These are phyloP conservation scores for Nomada fucata DNA, from an alignment of 2,888 invertebrate species.

Conservation along the genomic window DNA sequence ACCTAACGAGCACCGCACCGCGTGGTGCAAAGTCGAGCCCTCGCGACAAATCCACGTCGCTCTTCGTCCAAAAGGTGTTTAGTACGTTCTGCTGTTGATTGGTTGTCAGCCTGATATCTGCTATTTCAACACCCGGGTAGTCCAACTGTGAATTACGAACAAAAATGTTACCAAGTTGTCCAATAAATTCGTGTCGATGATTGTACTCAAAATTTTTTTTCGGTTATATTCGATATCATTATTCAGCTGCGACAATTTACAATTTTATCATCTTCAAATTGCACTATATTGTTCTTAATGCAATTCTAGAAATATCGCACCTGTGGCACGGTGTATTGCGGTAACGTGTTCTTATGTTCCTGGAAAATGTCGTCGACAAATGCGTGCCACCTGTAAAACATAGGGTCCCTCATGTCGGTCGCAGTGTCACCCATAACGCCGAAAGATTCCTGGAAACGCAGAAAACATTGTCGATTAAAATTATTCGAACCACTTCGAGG, in stretches of 20 bases:
- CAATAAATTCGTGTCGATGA: no score
- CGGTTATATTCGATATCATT: not conserved
- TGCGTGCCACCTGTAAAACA: conserved; percentile 94
- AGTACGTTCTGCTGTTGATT: conserved; percentile 86
- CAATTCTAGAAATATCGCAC: conserved; percentile 80
- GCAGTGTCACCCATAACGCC: conserved; percentile 93
- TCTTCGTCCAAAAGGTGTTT: conserved; percentile 92
- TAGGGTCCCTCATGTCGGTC: conserved; percentile 94
- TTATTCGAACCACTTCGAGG: no score
- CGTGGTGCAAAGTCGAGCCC: conserved; percentile 93
- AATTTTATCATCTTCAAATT: not conserved
- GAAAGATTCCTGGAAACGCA: conserved; percentile 88
- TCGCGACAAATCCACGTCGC: conserved; percentile 90
- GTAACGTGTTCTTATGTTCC: conserved; percentile 89
- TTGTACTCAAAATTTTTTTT: not conserved
- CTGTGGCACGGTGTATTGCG: conserved; percentile 87
- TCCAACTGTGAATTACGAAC: conserved; percentile 85
- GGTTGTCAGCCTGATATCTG: conserved; percentile 85
- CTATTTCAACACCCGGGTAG: conserved; percentile 88
- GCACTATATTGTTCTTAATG: not conserved
- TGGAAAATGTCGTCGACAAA: conserved; percentile 92
- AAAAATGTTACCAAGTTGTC: not conserved
- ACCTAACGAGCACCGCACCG: conserved; percentile 89
- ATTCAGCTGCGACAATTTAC: no score
- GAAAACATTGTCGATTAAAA: no score